Evolutionary conservation across 2,113 vertebrate genomes (phyloP).

Genomic region (Psophia crepitans): DNA sequence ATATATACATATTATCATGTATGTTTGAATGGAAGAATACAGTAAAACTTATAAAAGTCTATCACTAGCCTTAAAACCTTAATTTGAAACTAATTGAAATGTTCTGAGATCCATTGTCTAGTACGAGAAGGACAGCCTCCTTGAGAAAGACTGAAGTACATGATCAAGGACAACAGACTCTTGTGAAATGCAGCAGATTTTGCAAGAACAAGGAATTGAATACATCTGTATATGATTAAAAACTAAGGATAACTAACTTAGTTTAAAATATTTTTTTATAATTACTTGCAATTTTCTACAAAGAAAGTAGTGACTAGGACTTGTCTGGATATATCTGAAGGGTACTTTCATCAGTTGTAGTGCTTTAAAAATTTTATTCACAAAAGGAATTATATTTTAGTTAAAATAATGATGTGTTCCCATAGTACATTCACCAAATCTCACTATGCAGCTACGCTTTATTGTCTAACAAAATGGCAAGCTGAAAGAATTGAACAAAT

Average conservation of each 20-base stretch:
- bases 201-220: neutral
- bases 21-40: neutral
- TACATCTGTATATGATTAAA: neutral
- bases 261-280: neutral
- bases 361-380: neutral
- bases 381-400: neutral
- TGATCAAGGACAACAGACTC: neutral
- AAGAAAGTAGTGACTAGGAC: neutral
- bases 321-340: neutral
- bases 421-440: neutral
- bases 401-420: neutral
- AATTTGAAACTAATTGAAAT: neutral
- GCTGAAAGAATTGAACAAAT: slow-evolving; percentile 39
- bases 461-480: slow-evolving; percentile 17
- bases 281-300: neutral
- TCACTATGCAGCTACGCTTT: neutral
- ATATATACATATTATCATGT: neutral
- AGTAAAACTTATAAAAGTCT: neutral
- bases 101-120: neutral
- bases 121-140: neutral
- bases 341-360: neutral
- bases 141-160: neutral
- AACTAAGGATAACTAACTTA: neutral
- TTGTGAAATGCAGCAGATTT: neutral
- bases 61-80: neutral